Conservation (phyloP, 2,113 vertebrate genomes). For the Sceloporus tristichus region DNA sequence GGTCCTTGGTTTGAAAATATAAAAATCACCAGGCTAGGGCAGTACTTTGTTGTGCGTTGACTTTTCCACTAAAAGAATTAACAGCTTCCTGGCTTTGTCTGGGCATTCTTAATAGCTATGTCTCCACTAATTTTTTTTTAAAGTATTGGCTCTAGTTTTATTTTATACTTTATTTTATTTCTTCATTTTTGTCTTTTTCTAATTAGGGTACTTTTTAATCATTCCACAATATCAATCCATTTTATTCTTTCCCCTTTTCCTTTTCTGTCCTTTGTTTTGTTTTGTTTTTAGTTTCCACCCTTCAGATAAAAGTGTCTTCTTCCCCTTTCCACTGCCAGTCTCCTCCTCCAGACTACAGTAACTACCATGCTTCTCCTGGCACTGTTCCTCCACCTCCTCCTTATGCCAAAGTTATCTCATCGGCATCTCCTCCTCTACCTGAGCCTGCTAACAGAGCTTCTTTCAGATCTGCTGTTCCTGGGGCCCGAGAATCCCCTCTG, state of each 20-base stretch:
- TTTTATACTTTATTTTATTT: conserved; percentile 77
- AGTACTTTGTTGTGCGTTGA: conserved; percentile 14
- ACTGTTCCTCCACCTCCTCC: conserved; percentile 77
- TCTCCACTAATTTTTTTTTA: conserved; percentile 54
- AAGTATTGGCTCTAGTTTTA: conserved; percentile 76
- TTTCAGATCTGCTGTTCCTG: conserved; percentile 31
- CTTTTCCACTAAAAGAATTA: conserved; percentile 1
- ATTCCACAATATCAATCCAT: conserved; percentile 48
- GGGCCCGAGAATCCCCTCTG: conserved; percentile 64
- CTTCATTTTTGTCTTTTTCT: conserved; percentile 27
- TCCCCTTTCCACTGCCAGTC: conserved; percentile 81
- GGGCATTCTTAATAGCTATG: conserved; percentile 36
- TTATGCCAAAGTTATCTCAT: conserved; percentile 80
- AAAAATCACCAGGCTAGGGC: background rate
- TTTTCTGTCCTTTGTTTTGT: conserved; percentile 63
- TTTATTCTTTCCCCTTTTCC: conserved; percentile 51
- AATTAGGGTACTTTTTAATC: conserved; percentile 56
- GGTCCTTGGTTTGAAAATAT: background rate
- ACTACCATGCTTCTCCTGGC: conserved; percentile 71
- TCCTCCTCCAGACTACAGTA: conserved; percentile 81
- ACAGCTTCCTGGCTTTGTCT: conserved; percentile 30
- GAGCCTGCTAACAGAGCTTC: background rate
- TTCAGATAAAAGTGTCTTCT: conserved; percentile 84
- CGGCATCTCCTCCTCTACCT: conserved; percentile 63
- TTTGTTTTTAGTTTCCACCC: conserved; percentile 68